Evolutionary conservation across 2,888 invertebrate species (phyloP), one percentile per base, ranked within the genome.

Genomic region (Tortricodes alternella): DNA sequence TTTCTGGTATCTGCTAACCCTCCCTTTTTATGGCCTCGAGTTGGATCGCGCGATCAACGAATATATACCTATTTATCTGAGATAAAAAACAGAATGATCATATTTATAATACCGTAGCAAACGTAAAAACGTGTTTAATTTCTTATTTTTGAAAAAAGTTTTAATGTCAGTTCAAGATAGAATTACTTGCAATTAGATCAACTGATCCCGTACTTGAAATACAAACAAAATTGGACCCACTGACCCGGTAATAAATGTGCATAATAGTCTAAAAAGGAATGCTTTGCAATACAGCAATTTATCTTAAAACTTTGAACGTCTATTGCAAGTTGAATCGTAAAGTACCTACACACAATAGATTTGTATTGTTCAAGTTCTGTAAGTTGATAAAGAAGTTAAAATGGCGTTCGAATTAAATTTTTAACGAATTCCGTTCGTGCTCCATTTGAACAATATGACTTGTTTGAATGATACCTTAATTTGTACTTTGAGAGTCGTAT

Each of bases 381-480:
- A 79, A 82, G 70, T 78, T 62, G 70, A 74, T 76, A 70, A 74
- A 73, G 65, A 68, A 65, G 64, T 62, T 67, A 65, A 75, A 74
- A 76, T 78, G 72, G 71, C 71, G 70, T 74, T 77, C 69, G 65
- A 71, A 71, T 74, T 78, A 75, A 67, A 75, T 78, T 80, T 76
- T 80, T 73, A 67, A 70, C 66, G 65, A 71, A 80, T 78, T 78
- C 77, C 62, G 67, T 74, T 76, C 79, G 67, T 76, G 78, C 70
- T 76, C 64, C 74, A 66, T 73, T 66, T 71, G 75, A 80, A 85
- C 80, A 84, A 84, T 86, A 82, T 82, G 85, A 80, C 77, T 74
- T 79, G 80, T 85, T 83, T 85, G 82, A 86, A 84, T 84, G 79
- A 75, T 83, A 85, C 83, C 50, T 85, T 84, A 83, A 82, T 83